A percentile compares a stretch with the other conserved stretches of the same genome.
phyloP scores from a whole-genome alignment of 1,140 invertebrate genomes.

The Sitobion miscanthi region DNA sequence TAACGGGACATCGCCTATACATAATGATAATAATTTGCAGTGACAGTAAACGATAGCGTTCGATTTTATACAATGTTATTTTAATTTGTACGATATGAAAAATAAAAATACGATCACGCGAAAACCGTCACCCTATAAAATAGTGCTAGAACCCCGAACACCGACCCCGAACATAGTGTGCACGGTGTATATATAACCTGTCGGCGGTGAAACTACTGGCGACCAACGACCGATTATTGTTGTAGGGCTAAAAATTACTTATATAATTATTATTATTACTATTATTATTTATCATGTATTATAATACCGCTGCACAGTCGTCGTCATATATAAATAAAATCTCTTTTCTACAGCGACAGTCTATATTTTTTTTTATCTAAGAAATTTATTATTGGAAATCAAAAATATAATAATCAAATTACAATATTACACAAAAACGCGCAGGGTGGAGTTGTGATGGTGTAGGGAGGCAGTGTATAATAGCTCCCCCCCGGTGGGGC shows the following conservation, averaged over 20 bases:
- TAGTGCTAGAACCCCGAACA: not conserved
- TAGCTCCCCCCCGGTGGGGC: too few species aligned
- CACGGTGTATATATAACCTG: too few species aligned
- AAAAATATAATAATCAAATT: not conserved
- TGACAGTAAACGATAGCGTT: not conserved
- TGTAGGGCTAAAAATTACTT: not conserved
- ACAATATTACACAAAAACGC: not conserved
- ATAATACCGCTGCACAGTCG: not conserved
- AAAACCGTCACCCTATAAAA: not conserved
- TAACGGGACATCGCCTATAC: not conserved
- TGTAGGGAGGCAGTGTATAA: not conserved
- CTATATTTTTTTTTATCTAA: not conserved
- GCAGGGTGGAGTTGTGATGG: not conserved
- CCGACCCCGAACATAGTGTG: too few species aligned
- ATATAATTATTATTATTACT: not conserved
- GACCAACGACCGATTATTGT: not conserved
- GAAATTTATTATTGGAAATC: not conserved
- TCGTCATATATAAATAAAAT: not conserved
- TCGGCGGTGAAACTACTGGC: not conserved
- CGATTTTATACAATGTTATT: not conserved
- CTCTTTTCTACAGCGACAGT: not conserved
- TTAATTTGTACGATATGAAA: constrained; percentile 1
- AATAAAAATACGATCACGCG: not conserved
- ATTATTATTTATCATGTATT: not conserved
- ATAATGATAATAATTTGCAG: not conserved